phyloP scores from a whole-genome alignment of 1,140 invertebrate species.

The Mercenaria mercenaria region DNA sequence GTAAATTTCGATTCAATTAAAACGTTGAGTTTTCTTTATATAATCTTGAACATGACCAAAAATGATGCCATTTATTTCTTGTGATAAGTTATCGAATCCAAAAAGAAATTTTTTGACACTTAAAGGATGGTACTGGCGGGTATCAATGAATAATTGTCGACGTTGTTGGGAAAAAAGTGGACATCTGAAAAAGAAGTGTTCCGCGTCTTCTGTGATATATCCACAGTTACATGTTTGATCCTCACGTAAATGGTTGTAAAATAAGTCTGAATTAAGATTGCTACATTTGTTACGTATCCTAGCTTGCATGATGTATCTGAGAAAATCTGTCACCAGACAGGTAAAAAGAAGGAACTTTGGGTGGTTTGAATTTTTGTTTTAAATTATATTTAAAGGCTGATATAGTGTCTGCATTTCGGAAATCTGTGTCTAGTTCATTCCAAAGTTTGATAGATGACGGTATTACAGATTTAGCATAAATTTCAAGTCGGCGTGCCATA shows the following conservation, averaged over 20 bases:
- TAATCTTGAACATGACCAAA: slow-evolving; percentile 21
- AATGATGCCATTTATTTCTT: not conserved
- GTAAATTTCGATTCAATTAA: too few relatives aligned
- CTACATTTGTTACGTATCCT: too few relatives aligned
- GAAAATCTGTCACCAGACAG: too few relatives aligned
- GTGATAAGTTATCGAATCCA: not conserved
- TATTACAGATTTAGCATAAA: slow-evolving; percentile 35
- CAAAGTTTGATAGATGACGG: slow-evolving; percentile 4
- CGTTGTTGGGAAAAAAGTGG: not conserved
- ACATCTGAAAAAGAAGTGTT: slow-evolving; percentile 38
- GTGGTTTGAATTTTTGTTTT: slow-evolving; percentile 4
- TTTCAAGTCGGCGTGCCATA: not conserved
- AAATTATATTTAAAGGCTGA: slow-evolving; percentile 23
- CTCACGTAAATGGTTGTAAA: not conserved
- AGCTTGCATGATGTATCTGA: too few relatives aligned
- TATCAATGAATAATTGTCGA: not conserved
- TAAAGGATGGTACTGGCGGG: not conserved
- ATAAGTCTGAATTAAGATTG: too few relatives aligned
- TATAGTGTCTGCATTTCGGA: not conserved
- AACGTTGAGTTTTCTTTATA: slow-evolving; percentile 4
- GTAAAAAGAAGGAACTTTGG: slow-evolving; percentile 14
- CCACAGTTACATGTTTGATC: slow-evolving; percentile 1
- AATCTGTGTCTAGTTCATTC: slow-evolving; percentile 20
- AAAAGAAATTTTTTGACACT: not conserved
- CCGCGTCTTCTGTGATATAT: not conserved